phyloP scores from a whole-genome alignment of 1,140 invertebrate species.

The Drosophila aff. region DNA sequence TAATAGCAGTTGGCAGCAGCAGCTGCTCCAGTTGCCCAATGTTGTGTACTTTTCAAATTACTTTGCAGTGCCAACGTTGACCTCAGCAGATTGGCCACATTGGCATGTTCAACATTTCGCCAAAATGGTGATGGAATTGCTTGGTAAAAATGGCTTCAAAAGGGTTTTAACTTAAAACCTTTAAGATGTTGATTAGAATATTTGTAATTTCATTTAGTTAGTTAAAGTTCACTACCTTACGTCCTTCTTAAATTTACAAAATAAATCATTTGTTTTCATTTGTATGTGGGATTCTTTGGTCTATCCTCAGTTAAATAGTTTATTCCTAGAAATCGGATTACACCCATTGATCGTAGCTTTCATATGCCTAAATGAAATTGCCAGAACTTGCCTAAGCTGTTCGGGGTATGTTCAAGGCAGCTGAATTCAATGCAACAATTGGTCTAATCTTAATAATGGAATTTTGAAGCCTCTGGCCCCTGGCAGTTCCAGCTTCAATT shows the following conservation, averaged over 20 bases:
- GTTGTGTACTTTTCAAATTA: slow-evolving; percentile 70
- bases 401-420: neutral
- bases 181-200: too few species aligned
- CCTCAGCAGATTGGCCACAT: slow-evolving; percentile 28
- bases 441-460: slow-evolving; percentile 75
- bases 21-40: slow-evolving; percentile 46
- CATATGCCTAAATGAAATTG: neutral
- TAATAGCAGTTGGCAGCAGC: slow-evolving; percentile 64
- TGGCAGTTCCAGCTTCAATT: slow-evolving; percentile 40
- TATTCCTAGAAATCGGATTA: neutral
- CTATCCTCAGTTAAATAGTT: neutral
- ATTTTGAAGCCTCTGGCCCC: slow-evolving; percentile 45
- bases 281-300: too few species aligned
- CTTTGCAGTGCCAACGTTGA: slow-evolving; percentile 47
- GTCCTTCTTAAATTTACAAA: too few species aligned
- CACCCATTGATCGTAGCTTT: neutral
- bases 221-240: too few species aligned
- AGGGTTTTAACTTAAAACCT: neutral
- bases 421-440: slow-evolving; percentile 50
- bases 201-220: neutral
- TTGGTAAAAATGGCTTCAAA: neutral
- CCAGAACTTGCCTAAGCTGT: neutral
- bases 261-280: too few species aligned
- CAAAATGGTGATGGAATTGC: neutral
- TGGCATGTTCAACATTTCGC: neutral